phyloP scores from a whole-genome alignment of 2,797 vertebrate species.

The Scolopax rusticola region DNA sequence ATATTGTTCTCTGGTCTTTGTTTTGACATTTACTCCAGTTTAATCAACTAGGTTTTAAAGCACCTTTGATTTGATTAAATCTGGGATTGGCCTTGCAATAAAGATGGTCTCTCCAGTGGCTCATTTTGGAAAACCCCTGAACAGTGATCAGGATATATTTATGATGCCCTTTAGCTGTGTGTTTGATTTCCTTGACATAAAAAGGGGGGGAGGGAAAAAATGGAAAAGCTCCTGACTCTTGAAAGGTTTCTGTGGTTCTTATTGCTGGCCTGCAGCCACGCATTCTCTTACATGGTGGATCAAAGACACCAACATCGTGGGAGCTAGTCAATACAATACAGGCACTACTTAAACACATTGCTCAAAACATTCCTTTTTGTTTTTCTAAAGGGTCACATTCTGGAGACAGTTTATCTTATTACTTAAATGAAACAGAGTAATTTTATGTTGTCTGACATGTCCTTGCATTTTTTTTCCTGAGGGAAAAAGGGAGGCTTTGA shows the following conservation, averaged over 20 bases:
- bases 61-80: conserved; percentile 70
- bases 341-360: conserved; percentile 43
- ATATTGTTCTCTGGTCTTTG: conserved; percentile 17
- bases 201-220: not conserved
- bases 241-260: conserved; percentile 67
- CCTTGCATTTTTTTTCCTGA: conserved; percentile 3
- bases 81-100: conserved; percentile 51
- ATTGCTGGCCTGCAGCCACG: conserved; percentile 71
- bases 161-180: conserved; percentile 68
- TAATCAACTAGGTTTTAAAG: conserved; percentile 70
- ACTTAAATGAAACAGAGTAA: not conserved
- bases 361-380: conserved; percentile 48
- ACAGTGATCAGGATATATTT: conserved; percentile 73
- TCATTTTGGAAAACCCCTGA: conserved; percentile 53
- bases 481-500: not conserved
- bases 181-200: conserved; percentile 74
- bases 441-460: conserved; percentile 11
- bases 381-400: conserved; percentile 45
- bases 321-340: conserved; percentile 51
- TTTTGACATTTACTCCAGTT: conserved; percentile 62
- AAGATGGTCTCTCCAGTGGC: conserved; percentile 63
- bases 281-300: conserved; percentile 59
- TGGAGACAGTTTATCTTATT: conserved; percentile 11
- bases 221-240: conserved; percentile 41
- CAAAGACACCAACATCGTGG: conserved; percentile 59